Conservation (phyloP, 1,140 invertebrate genomes). For the Drosophila repleta region DNA sequence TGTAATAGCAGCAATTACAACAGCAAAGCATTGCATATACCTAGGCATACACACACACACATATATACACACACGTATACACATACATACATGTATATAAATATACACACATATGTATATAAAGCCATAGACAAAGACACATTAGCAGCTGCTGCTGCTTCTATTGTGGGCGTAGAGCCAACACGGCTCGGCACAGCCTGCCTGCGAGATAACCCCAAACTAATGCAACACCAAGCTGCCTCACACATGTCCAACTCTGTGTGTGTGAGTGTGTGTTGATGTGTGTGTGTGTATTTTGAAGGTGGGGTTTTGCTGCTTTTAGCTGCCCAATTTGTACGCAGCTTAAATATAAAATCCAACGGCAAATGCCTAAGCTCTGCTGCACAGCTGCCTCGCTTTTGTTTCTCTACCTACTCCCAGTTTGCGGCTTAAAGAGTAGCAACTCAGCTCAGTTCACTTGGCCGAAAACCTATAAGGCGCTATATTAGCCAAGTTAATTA, state of each 20-base stretch:
- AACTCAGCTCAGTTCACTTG: neutral
- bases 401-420: neutral
- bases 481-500: conserved; percentile 6
- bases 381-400: conserved; percentile 14
- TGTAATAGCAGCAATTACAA: conserved; percentile 69
- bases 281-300: conserved; percentile 11
- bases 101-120: neutral
- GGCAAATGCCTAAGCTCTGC: conserved; percentile 34
- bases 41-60: conserved; percentile 13
- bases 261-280: neutral
- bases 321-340: conserved; percentile 48
- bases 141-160: conserved; percentile 48
- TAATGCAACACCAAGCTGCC: conserved; percentile 49
- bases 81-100: neutral
- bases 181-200: neutral
- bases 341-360: conserved; percentile 49
- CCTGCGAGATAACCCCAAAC: conserved; percentile 37
- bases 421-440: neutral
- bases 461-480: neutral
- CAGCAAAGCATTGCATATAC: conserved; percentile 43
- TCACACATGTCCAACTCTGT: conserved; percentile 17
- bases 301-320: conserved; percentile 11
- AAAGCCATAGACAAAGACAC: conserved; percentile 41
- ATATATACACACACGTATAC: neutral
- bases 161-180: conserved; percentile 17